Conservation (phyloP, 1,140 invertebrate genomes). For the Meloidogyne chitwoodi region DNA sequence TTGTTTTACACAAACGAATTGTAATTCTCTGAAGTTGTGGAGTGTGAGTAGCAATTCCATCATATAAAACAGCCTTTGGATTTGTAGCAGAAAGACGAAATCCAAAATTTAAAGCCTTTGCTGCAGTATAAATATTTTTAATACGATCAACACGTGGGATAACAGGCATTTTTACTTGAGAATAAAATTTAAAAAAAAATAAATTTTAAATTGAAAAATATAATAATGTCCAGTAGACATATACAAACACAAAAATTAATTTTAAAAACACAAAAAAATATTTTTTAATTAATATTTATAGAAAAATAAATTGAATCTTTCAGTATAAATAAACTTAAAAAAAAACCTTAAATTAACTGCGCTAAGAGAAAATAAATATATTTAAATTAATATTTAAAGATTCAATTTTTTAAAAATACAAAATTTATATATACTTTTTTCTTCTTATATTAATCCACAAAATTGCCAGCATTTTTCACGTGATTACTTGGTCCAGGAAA, state of each 20-base stretch:
- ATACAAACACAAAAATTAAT: no score
- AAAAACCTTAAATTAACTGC: no score
- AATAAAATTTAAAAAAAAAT: background rate
- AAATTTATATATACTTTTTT: no score
- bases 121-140: conserved; percentile 43
- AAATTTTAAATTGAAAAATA: background rate
- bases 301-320: no score
- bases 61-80: conserved; percentile 36
- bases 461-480: background rate
- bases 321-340: no score
- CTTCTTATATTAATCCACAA: no score
- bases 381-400: no score
- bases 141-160: conserved; percentile 46
- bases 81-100: conserved; percentile 38
- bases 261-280: no score
- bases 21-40: conserved; percentile 43
- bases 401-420: no score
- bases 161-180: conserved; percentile 33
- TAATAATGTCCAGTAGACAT: background rate
- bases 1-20: conserved; percentile 4
- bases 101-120: conserved; percentile 42
- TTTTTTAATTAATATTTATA: no score
- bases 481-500: conserved; percentile 28
- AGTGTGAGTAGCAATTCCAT: conserved; percentile 26
- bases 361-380: no score